Percentiles rank a stretch among this genome's conserved stretches.
These are phyloP conservation scores for Chionodraco myersi DNA, from an alignment of 2,113 vertebrate genomes.

Conservation along the genomic window DNA sequence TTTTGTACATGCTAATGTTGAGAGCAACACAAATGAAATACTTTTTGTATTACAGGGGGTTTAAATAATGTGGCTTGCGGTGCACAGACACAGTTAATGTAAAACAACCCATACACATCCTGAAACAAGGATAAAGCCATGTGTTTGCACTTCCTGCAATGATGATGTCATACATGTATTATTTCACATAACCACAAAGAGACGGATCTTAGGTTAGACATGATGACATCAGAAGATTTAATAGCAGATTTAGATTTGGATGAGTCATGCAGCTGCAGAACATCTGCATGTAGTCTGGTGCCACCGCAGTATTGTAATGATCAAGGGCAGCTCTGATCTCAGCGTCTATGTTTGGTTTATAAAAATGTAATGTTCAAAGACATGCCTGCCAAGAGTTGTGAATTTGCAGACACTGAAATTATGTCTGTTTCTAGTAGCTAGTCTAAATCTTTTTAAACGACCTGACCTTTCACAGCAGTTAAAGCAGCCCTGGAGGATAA, in stretches of 20 bases:
- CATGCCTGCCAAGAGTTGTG: slow-evolving; percentile 2
- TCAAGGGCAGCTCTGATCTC: slow-evolving; percentile 36
- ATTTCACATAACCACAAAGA: slow-evolving; percentile 1
- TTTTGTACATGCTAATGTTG: not conserved
- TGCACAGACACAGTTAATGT: not conserved
- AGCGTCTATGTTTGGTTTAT: slow-evolving; percentile 15
- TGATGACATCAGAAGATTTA: slow-evolving; percentile 46
- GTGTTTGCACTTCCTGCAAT: slow-evolving; percentile 12
- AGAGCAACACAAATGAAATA: not conserved
- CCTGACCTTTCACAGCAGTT: slow-evolving; percentile 28
- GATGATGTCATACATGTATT: slow-evolving; percentile 10
- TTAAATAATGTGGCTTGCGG: not conserved
- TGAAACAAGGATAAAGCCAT: slow-evolving; percentile 2
- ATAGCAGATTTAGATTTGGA: slow-evolving; percentile 22
- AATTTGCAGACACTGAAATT: slow-evolving; percentile 52
- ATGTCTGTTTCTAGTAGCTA: slow-evolving; percentile 37
- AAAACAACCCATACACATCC: no score
- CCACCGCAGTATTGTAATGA: slow-evolving; percentile 22
- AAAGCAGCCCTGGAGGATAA: slow-evolving; percentile 34
- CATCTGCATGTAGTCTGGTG: slow-evolving; percentile 43
- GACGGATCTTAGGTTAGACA: not conserved
- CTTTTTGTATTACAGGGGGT: not conserved
- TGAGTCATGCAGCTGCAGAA: slow-evolving; percentile 49
- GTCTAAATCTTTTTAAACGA: slow-evolving; percentile 32
- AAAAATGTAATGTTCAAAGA: slow-evolving; percentile 23